phyloP scores from a whole-genome alignment of 2,113 vertebrate species.

The Pituophis catenifer region DNA sequence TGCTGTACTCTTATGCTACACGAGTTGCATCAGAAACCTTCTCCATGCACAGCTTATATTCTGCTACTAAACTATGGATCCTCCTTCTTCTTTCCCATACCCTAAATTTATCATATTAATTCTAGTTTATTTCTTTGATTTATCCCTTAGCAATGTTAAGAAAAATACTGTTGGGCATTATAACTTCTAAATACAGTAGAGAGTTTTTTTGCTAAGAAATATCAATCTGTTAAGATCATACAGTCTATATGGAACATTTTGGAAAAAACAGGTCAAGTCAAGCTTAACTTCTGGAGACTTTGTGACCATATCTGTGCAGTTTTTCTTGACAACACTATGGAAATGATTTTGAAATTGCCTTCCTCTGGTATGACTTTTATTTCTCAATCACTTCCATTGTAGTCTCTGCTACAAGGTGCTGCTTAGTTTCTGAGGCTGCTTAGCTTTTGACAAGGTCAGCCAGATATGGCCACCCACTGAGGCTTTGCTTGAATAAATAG shows the following conservation, averaged over 20 bases:
- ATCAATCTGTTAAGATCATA: neutral
- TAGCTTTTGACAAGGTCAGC: neutral
- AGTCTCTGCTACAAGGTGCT: neutral
- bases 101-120: neutral
- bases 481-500: neutral
- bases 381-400: neutral
- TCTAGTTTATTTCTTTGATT: neutral
- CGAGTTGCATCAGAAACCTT: neutral
- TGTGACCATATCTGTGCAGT: neutral
- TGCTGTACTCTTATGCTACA: neutral
- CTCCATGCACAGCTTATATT: neutral
- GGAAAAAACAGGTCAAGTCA: neutral
- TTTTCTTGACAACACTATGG: neutral
- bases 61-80: neutral
- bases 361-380: neutral
- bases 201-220: neutral
- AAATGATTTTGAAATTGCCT: neutral
- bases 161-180: neutral
- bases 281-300: neutral
- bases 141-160: neutral
- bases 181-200: neutral
- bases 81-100: neutral
- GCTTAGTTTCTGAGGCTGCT: neutral
- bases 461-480: neutral
- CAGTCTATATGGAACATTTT: neutral